Conservation (phyloP, 2,888 invertebrate species). For the Abrostola triplasia region DNA sequence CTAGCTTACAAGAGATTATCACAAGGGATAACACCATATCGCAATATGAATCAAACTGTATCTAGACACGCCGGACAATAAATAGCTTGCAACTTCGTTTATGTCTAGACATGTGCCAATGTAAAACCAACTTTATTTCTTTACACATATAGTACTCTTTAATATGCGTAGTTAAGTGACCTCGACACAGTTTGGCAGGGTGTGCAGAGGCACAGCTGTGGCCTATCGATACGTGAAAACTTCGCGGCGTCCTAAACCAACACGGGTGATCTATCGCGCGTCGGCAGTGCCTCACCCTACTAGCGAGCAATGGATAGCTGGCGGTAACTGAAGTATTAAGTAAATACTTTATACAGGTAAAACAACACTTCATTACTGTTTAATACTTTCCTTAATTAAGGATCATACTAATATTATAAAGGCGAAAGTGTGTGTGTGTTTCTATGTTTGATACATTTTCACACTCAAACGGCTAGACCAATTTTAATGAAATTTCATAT, state of each 20-base stretch:
- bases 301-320: conserved; percentile 7
- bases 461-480: too few species aligned
- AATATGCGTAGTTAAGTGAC: conserved; percentile 17
- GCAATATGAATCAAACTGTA: conserved; percentile 67
- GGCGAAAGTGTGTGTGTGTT: too few species aligned
- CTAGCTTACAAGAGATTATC: conserved; percentile 43
- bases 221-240: conserved; percentile 56
- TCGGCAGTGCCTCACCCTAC: conserved; percentile 19
- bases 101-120: conserved; percentile 4
- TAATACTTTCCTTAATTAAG: too few species aligned
- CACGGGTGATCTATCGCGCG: conserved; percentile 54
- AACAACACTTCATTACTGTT: not conserved
- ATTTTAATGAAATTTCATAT: too few species aligned
- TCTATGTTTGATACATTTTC: too few species aligned
- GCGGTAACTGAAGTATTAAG: not conserved
- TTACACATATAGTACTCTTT: conserved; percentile 39
- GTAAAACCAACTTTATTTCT: conserved; percentile 32
- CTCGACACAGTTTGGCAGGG: conserved; percentile 35
- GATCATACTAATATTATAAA: too few species aligned
- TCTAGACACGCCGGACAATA: conserved; percentile 53
- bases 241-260: conserved; percentile 55
- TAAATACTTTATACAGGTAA: not conserved
- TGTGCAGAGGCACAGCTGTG: conserved; percentile 47
- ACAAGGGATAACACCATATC: conserved; percentile 62
- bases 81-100: conserved; percentile 56